phyloP scores from a whole-genome alignment of 1,140 invertebrate species.

The Tetramorium alpestre region DNA sequence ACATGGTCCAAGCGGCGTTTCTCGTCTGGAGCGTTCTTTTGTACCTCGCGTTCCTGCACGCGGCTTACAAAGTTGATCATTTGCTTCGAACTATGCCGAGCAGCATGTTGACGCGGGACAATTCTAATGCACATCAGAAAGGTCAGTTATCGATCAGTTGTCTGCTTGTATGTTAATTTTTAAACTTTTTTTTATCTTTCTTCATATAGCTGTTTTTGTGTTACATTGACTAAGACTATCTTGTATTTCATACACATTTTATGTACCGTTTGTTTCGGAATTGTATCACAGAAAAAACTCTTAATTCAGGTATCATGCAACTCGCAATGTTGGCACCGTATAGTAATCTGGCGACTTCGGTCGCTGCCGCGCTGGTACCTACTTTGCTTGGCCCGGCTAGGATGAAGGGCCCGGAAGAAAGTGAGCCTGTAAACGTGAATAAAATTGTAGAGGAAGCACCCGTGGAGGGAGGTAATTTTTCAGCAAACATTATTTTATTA shows the following conservation, averaged over 20 bases:
- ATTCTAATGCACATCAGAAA: constrained; percentile 84
- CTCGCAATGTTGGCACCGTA: constrained; percentile 87
- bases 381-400: constrained; percentile 85
- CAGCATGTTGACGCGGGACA: constrained; percentile 83
- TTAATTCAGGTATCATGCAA: constrained; percentile 86
- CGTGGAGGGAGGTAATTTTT: not conserved
- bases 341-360: constrained; percentile 87
- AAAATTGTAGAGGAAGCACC: constrained; percentile 16
- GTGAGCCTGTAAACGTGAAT: constrained; percentile 76
- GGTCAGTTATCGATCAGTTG: constrained; percentile 75
- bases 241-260: not conserved
- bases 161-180: not conserved
- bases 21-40: constrained; percentile 87
- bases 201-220: not conserved
- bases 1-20: constrained; percentile 87
- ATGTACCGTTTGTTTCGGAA: not conserved
- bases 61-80: constrained; percentile 85
- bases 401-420: constrained; percentile 81
- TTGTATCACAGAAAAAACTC: not conserved
- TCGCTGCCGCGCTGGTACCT: constrained; percentile 87
- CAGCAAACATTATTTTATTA: not conserved
- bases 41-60: constrained; percentile 87
- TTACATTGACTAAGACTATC: not conserved
- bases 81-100: constrained; percentile 85
- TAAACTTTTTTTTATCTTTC: not conserved